Base-by-base conservation (phyloP, 2,797 vertebrate species). In the Chloroceryle inda region DNA sequence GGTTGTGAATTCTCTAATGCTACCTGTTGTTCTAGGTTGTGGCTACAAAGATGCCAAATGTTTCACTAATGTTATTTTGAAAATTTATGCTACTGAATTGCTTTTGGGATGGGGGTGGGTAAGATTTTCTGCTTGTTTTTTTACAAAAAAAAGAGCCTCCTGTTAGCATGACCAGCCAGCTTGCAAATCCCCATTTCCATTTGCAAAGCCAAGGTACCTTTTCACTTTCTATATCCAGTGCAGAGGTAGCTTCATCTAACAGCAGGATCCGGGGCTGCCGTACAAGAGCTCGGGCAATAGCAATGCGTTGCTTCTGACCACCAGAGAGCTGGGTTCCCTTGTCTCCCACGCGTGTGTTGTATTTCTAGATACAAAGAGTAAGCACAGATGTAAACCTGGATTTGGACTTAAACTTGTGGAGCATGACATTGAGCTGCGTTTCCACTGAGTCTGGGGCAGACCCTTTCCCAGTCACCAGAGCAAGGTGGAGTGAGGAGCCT, bases 191-290 rank as follows among this genome's bases (percentile, higher is more conserved):
- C 56, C 12, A 4, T 52, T 47, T 33, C 58, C 1, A 0, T 15
- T n/a, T 52, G 42, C 8, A 33, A 26, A 49, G 74, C 59, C 50
- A n/a, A 55, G 9, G 21, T 97, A 99, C 99, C 98, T 99, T 99
- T 97, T 99, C 99, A 37, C 99, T 99, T 97, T 99, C 99, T 2
- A 99, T 99, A 96, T 99, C 99, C 45, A 99, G 98, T 8, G 99
- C 99, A 9, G 99, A 99, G 0, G 99, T 99, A 77, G 99, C 99
- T 98, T 99, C 99, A 61, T 99, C 99, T 97, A 99, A 95, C 4
- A 99, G 98, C 79, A 99, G 97, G 81, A 99, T 91, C 55, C 96
- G 99, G 20, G 99, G 99, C 75, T 98, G 98, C 55, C 99, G 98
- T 26, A 99, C 94, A 52, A 99, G 99, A 56, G 99, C 99, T 56